phyloP scores from a whole-genome alignment of 2,797 vertebrate genomes.

The Sebastes matsubarae region DNA sequence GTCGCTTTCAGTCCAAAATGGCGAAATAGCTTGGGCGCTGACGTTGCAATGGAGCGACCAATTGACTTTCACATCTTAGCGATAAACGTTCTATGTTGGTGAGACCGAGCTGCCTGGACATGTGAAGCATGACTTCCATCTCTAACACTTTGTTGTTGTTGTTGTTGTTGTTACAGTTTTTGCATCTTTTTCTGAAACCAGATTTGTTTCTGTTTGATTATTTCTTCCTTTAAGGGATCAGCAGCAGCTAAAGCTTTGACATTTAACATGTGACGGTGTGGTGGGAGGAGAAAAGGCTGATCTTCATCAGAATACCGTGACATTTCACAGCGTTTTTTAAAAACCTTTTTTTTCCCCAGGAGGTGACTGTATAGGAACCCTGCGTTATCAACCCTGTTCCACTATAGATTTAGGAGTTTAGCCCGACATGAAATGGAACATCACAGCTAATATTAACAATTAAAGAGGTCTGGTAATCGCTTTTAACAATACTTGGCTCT shows the following conservation, averaged over 20 bases:
- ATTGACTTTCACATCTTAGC: too few relatives aligned
- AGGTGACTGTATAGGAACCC: background rate
- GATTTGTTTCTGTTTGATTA: background rate
- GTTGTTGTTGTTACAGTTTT: background rate
- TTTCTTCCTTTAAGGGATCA: constrained; percentile 3
- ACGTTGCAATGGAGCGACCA: too few relatives aligned
- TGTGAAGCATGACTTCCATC: background rate
- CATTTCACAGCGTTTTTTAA: constrained; percentile 27
- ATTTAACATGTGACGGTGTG: constrained; percentile 31
- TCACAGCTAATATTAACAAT: constrained; percentile 36
- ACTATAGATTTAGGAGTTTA: background rate
- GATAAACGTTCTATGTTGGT: too few relatives aligned
- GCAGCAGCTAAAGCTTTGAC: constrained; percentile 42
- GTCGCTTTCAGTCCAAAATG: too few relatives aligned
- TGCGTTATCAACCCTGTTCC: background rate
- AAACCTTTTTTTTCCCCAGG: background rate
- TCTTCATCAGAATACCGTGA: constrained; percentile 29
- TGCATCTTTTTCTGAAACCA: background rate
- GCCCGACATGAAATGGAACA: constrained; percentile 40
- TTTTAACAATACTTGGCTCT: constrained; percentile 1
- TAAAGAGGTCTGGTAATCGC: background rate
- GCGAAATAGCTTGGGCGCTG: too few relatives aligned
- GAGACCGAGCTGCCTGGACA: too few relatives aligned
- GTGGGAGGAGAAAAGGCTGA: background rate
- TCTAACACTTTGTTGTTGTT: too few relatives aligned